phyloP scores from a whole-genome alignment of 2,113 vertebrate species.

The Electrona antarctica region DNA sequence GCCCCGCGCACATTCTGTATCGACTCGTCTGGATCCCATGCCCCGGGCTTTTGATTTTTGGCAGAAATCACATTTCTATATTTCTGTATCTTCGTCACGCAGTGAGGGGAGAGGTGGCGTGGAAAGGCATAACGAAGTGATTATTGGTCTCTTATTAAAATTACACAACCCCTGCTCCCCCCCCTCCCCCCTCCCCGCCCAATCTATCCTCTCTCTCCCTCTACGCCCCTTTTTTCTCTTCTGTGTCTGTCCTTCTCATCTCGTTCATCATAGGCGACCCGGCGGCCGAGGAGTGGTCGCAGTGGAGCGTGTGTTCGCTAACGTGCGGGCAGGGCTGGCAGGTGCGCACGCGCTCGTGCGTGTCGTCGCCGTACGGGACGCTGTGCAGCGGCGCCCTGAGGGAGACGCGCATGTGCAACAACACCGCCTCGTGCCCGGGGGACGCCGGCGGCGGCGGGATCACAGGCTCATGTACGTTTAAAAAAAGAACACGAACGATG shows the following conservation, averaged over 20 bases:
- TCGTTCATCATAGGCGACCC: slow-evolving; percentile 85
- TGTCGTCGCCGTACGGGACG: slow-evolving; percentile 96
- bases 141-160: no score
- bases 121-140: not conserved
- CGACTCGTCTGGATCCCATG: no score
- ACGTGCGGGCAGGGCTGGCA: slow-evolving; percentile 97
- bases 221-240: slow-evolving; percentile 7
- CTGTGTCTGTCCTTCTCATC: slow-evolving; percentile 43
- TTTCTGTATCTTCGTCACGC: no score
- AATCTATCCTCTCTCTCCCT: not conserved
- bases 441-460: slow-evolving; percentile 75
- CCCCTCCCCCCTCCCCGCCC: no score
- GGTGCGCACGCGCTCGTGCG: slow-evolving; percentile 94
- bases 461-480: slow-evolving; percentile 72
- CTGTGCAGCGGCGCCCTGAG: slow-evolving; percentile 95
- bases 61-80: no score
- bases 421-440: slow-evolving; percentile 93
- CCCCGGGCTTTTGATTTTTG: no score
- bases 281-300: slow-evolving; percentile 96
- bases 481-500: not conserved
- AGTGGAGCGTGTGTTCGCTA: slow-evolving; percentile 97
- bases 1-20: no score
- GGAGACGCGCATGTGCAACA: slow-evolving; percentile 95
- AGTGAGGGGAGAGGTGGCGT: no score
- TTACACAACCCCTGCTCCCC: not conserved